Conservation (phyloP, 2,888 invertebrate species). For the Stenichneumon culpator region DNA sequence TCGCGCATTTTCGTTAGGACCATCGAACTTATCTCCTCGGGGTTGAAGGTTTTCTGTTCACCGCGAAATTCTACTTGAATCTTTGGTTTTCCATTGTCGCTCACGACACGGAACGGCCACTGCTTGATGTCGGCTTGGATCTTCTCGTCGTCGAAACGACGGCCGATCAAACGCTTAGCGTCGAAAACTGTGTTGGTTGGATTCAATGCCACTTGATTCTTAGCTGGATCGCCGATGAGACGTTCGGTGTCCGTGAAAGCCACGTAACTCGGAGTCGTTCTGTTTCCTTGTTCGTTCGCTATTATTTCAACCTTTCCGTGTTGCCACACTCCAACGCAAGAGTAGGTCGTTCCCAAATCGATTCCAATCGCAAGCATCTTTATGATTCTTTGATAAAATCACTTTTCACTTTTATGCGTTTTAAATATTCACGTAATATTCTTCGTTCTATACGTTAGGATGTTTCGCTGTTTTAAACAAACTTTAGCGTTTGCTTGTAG, state of each 20-base stretch:
- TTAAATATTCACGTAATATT: conserved; percentile 18
- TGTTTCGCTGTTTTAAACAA: neutral
- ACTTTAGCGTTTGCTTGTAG: conserved; percentile 1
- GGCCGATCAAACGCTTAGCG: conserved; percentile 87
- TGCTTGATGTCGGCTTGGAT: conserved; percentile 93
- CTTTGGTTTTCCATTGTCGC: conserved; percentile 92
- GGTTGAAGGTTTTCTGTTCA: conserved; percentile 94
- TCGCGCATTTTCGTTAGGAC: conserved; percentile 97
- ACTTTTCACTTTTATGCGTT: too few relatives aligned
- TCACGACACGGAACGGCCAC: conserved; percentile 93
- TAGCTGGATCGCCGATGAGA: conserved; percentile 94
- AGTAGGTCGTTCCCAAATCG: conserved; percentile 95
- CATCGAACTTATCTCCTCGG: conserved; percentile 97
- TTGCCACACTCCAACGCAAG: conserved; percentile 94
- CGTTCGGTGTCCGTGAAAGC: conserved; percentile 95
- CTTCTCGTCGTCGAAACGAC: conserved; percentile 91
- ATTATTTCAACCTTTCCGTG: conserved; percentile 94
- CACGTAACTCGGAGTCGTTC: conserved; percentile 95
- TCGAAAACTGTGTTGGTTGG: conserved; percentile 94
- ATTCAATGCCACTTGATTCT: conserved; percentile 95
- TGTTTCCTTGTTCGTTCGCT: conserved; percentile 95
- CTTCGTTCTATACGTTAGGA: conserved; percentile 13
- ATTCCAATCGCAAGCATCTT: conserved; percentile 89
- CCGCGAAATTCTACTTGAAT: conserved; percentile 95
- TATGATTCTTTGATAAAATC: conserved; percentile 67